Conservation (phyloP, 2,113 vertebrate genomes). For the Urocynchramus pylzowi region DNA sequence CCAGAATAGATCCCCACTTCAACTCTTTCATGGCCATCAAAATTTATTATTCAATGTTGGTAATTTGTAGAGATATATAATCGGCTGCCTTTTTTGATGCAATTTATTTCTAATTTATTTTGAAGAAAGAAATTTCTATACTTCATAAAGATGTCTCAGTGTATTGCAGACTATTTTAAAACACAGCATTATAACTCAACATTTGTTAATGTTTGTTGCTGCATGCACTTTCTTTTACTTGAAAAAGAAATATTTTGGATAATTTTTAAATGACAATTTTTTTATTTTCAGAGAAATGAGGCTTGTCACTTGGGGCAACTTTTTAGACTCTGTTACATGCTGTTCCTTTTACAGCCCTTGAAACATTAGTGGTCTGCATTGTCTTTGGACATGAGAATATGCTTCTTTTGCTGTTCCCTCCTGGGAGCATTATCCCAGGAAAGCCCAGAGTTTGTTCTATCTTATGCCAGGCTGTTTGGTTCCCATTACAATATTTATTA, state of each 20-base stretch:
- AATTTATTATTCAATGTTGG: background rate
- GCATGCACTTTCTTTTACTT: background rate
- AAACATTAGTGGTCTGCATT: background rate
- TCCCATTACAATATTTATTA: background rate
- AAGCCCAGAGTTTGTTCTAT: background rate
- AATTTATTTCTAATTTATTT: background rate
- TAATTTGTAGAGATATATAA: background rate
- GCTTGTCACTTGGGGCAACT: background rate
- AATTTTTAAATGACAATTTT: background rate
- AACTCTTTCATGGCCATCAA: background rate
- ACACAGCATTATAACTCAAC: background rate
- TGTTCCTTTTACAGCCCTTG: background rate
- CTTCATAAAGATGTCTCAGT: background rate
- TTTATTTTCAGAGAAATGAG: background rate
- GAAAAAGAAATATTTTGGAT: background rate
- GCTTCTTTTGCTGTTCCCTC: background rate
- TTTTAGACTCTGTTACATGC: background rate
- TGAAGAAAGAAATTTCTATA: background rate
- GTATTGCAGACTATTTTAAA: background rate
- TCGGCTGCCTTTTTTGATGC: background rate
- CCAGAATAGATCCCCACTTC: background rate
- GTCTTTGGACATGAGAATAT: background rate
- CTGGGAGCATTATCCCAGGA: background rate
- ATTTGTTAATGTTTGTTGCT: background rate
- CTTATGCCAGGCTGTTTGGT: background rate